Evolutionary conservation across 1,140 invertebrate genomes (phyloP).

Genomic region (Drosophila melanica): DNA sequence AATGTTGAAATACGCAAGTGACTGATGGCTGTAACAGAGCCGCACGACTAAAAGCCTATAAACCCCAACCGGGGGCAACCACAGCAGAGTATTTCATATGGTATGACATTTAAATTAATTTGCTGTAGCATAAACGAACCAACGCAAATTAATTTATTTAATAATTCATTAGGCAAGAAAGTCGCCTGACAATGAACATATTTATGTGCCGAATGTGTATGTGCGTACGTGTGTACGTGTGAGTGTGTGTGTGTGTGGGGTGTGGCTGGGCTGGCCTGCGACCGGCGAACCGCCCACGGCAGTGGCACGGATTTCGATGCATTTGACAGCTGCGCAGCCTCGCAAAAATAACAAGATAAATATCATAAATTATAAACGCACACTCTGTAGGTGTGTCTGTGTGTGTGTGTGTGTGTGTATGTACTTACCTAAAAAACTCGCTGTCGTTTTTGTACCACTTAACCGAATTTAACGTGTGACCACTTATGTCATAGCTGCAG

Average conservation of each 20-base stretch:
- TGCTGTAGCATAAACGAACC: slow-evolving; percentile 57
- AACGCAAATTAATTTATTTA: slow-evolving; percentile 80
- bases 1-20: slow-evolving; percentile 41
- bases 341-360: slow-evolving; percentile 64
- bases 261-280: not conserved
- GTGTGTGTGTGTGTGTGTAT: not conserved
- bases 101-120: slow-evolving; percentile 80
- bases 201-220: slow-evolving; percentile 51
- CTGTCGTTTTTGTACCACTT: slow-evolving; percentile 91
- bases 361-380: slow-evolving; percentile 70
- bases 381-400: slow-evolving; percentile 6
- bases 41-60: slow-evolving; percentile 19
- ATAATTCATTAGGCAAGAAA: slow-evolving; percentile 82
- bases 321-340: slow-evolving; percentile 67
- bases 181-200: slow-evolving; percentile 68
- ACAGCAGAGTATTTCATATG: slow-evolving; percentile 40
- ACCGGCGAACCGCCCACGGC: slow-evolving; percentile 17
- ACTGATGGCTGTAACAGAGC: slow-evolving; percentile 26
- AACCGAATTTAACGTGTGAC: slow-evolving; percentile 89
- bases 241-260: slow-evolving; percentile 1
- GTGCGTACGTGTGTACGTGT: slow-evolving; percentile 6
- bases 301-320: slow-evolving; percentile 65
- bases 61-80: slow-evolving; percentile 16
- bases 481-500: slow-evolving; percentile 86
- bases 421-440: slow-evolving; percentile 88